Evolutionary conservation across 2,888 invertebrate species (phyloP), one percentile per base, ranked within the genome.

Genomic region (Lissonota sp.): DNA sequence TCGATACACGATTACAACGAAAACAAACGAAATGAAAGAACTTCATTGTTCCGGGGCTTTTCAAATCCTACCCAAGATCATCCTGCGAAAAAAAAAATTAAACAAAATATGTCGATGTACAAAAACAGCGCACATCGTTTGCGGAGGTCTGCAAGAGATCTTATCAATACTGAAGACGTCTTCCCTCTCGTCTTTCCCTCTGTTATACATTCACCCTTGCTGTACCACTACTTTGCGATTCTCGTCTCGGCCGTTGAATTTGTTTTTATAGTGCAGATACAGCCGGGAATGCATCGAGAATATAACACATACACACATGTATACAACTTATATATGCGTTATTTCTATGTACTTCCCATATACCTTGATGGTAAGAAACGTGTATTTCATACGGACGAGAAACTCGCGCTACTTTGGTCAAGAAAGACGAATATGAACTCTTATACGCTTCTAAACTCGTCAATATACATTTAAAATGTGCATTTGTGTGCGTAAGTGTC

Each of bases 181-280:
- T 76, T 62, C 58, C 46, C 58, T 58, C n/a, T 42, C 67, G 26
- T 26, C 40, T 14, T 37, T 14, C 12, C 26, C 53, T 57, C 72
- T 69, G 69, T 67, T 76, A 51, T 58, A 64, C 73, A 73, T 80
- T 71, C 70, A 40, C 46, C 42, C 53, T 26, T 55, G 39, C 71
- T 67, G 53, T 53, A 53, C 53, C 49, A 49, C 46, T 46, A 8
- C 5, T 53, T 64, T 42, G 63, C 26, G 3, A 26, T 26, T n/a
- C 39, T 12, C 51, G 58, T 71, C 73, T 51, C 55, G 64, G 64
- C 58, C 66, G 75, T 55, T 76, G 67, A 46, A 72, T 80, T 80
- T 80, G 76, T 76, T 80, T 76, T 80, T 80, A 71, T 67, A 57
- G 72, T 57, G 74, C 76, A 76, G 76, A 76, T 63, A 57, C 57